A percentile compares a stretch with the other conserved stretches of the same genome.
These are phyloP conservation scores for Acanthisitta chloris DNA, from an alignment of 2,113 vertebrate genomes.

Conservation along the genomic window DNA sequence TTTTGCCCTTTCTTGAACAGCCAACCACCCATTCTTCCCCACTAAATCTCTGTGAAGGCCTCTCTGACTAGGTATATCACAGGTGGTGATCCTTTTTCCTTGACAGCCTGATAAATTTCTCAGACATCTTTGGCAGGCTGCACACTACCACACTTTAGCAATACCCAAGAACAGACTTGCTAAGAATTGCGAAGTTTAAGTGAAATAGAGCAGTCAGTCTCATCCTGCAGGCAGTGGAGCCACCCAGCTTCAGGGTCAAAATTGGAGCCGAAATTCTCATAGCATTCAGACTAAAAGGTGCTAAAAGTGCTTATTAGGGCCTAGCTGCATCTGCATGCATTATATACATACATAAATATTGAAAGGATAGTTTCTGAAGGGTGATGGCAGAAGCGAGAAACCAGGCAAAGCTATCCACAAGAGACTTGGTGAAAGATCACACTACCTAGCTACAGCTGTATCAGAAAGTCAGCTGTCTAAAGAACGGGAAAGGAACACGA, in stretches of 20 bases:
- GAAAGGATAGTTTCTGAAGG: not conserved
- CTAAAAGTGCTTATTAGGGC: not conserved
- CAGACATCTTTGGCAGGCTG: not conserved
- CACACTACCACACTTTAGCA: not conserved
- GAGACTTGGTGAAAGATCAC: not conserved
- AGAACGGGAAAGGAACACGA: not conserved
- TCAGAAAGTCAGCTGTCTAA: not conserved
- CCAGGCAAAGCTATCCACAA: not conserved
- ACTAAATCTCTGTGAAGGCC: not conserved
- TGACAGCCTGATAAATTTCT: not conserved
- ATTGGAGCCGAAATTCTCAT: fast-evolving
- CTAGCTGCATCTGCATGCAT: not conserved
- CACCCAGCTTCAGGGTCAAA: not conserved
- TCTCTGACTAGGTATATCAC: not conserved
- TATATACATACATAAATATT: not conserved
- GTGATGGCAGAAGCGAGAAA: not conserved
- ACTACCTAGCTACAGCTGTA: not conserved
- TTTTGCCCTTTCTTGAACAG: not conserved
- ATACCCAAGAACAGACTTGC: not conserved
- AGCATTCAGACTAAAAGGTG: not conserved
- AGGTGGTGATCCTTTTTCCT: not conserved
- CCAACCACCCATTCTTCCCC: not conserved
- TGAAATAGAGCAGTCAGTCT: not conserved
- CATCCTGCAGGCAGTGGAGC: not conserved
- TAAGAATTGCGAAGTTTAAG: not conserved